phyloP scores from a whole-genome alignment of 2,113 vertebrate genomes.

The Anser cygnoides region DNA sequence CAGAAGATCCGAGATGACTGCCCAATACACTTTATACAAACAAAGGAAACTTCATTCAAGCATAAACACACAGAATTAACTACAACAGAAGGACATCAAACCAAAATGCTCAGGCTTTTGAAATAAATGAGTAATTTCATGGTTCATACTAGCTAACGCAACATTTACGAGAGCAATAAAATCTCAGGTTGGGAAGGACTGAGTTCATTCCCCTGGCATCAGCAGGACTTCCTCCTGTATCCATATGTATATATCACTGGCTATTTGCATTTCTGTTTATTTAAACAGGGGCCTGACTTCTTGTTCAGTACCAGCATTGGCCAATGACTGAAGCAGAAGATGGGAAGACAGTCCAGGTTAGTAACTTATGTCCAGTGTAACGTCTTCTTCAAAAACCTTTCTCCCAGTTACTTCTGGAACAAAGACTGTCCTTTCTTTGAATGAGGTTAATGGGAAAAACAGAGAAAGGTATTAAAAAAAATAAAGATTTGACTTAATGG shows the following conservation, averaged over 20 bases:
- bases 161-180: background rate
- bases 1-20: background rate
- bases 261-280: background rate
- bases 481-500: background rate
- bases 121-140: slow-evolving; percentile 16
- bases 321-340: background rate
- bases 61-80: background rate
- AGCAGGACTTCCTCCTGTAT: background rate
- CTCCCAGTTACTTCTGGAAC: background rate
- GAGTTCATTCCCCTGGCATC: background rate
- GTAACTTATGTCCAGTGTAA: background rate
- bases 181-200: background rate
- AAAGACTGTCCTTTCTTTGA: background rate
- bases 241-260: background rate
- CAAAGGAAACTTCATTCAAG: background rate
- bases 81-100: background rate
- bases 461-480: slow-evolving; percentile 15
- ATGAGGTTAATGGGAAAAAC: background rate
- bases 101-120: background rate
- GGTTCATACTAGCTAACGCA: background rate
- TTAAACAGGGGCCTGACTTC: background rate
- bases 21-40: background rate
- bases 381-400: background rate
- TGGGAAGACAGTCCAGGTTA: background rate
- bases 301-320: background rate